These are phyloP conservation scores for Semotilus atromaculatus DNA, from an alignment of 2,797 vertebrate genomes.

Conservation along the genomic window DNA sequence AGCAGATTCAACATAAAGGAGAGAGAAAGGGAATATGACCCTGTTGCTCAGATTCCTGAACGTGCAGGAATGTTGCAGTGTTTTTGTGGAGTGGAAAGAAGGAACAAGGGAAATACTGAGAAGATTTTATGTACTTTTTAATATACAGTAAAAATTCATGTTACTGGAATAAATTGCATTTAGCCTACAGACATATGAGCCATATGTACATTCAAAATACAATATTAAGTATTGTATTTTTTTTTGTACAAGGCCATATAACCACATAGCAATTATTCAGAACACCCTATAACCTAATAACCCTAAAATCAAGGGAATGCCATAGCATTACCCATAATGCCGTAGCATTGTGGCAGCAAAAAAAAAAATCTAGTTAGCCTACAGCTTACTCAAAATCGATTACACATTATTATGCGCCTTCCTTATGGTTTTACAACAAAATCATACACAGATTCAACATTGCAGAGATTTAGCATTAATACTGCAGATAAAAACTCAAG, in stretches of 20 bases:
- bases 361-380: neutral
- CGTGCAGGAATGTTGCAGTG: neutral
- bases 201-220: neutral
- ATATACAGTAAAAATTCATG: neutral
- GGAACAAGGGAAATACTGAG: neutral
- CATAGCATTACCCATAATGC: neutral
- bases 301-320: neutral
- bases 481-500: neutral
- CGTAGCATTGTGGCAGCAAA: neutral
- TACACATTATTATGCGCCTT: neutral
- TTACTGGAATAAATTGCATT: neutral
- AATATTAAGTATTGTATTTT: neutral
- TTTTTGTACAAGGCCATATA: no score
- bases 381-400: neutral
- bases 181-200: neutral
- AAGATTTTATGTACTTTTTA: neutral
- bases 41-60: constrained; percentile 14
- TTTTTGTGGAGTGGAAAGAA: neutral
- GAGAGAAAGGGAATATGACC: constrained; percentile 5
- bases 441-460: neutral
- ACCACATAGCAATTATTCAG: no score
- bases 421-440: neutral
- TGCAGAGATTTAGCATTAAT: neutral
- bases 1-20: neutral
- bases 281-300: neutral